Evolutionary conservation across 2,888 invertebrate species (phyloP).

Genomic region (Lycia hirtaria): DNA sequence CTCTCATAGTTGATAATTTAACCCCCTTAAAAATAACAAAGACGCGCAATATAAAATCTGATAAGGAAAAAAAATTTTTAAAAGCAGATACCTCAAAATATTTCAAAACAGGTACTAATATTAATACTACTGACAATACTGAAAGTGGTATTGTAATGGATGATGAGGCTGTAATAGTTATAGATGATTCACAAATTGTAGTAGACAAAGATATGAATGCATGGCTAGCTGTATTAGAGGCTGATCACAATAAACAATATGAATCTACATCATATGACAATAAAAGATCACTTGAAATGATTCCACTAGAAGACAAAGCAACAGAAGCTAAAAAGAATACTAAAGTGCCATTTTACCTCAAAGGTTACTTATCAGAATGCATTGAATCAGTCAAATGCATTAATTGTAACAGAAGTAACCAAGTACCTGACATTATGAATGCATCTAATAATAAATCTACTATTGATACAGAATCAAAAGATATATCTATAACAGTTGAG

Average conservation of each 20-base stretch:
- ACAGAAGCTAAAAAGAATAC: constrained; percentile 27
- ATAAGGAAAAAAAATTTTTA: constrained; percentile 12
- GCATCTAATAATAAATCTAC: background rate
- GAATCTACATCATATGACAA: constrained; percentile 25
- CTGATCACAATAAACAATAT: constrained; percentile 50
- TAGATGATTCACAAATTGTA: constrained; percentile 62
- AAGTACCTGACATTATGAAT: constrained; percentile 1
- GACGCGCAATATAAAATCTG: constrained; percentile 28
- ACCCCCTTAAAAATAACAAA: constrained; percentile 23
- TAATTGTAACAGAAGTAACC: constrained; percentile 42
- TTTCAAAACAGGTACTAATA: constrained; percentile 8
- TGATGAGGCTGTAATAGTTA: constrained; percentile 57
- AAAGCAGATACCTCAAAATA: constrained; percentile 9
- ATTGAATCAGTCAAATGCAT: too few species aligned
- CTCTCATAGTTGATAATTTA: constrained; percentile 12
- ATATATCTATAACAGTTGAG: constrained; percentile 62
- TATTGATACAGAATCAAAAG: constrained; percentile 35
- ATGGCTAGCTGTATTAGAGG: constrained; percentile 62
- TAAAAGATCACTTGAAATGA: background rate
- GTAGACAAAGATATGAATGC: constrained; percentile 72
- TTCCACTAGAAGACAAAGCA: background rate
- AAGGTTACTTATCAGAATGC: constrained; percentile 51
- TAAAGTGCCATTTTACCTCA: constrained; percentile 68
- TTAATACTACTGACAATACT: constrained; percentile 47
- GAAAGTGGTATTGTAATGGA: constrained; percentile 69